Percentiles rank a stretch among this genome's conserved stretches.
Evolutionary conservation across 2,113 vertebrate species (phyloP).

Genomic region (Gambusia holbrooki): DNA sequence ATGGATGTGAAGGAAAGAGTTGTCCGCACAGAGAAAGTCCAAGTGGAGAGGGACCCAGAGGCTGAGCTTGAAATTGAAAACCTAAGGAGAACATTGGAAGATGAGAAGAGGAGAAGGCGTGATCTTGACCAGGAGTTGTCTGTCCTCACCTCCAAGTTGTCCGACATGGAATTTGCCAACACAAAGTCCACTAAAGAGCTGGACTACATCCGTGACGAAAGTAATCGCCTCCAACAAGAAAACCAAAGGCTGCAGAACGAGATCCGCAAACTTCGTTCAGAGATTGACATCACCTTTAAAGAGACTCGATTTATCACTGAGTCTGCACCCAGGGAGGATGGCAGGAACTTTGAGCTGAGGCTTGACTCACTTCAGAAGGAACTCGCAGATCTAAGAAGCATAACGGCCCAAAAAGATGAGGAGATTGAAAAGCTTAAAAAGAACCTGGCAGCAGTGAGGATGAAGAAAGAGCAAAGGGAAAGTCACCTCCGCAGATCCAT

Average conservation of each 20-base stretch:
- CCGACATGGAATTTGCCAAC: constrained; percentile 91
- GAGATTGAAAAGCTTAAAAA: constrained; percentile 92
- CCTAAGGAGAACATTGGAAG: constrained; percentile 86
- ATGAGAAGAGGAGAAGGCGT: constrained; percentile 85
- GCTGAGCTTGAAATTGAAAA: constrained; percentile 90
- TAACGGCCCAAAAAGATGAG: constrained; percentile 88
- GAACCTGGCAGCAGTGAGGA: constrained; percentile 83
- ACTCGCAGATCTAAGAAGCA: constrained; percentile 84
- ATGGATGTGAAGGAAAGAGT: constrained; percentile 93
- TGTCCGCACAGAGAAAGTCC: constrained; percentile 92
- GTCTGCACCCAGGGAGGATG: constrained; percentile 76
- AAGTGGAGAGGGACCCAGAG: constrained; percentile 91
- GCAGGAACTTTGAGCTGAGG: constrained; percentile 85
- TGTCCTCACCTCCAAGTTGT: constrained; percentile 82
- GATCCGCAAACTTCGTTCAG: constrained; percentile 87
- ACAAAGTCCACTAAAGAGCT: constrained; percentile 94
- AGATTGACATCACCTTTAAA: constrained; percentile 90
- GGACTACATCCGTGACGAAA: constrained; percentile 93
- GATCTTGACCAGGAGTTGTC: constrained; percentile 87
- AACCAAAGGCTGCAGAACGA: constrained; percentile 91
- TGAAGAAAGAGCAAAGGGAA: constrained; percentile 93
- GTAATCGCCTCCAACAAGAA: constrained; percentile 89
- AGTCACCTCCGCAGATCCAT: constrained; percentile 94
- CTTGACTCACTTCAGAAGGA: constrained; percentile 88
- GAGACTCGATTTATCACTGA: constrained; percentile 87